Percentiles rank a stretch among this genome's conserved stretches.
Evolutionary conservation across 2,113 vertebrate species (phyloP).

Genomic region (Orthonyx spaldingii): DNA sequence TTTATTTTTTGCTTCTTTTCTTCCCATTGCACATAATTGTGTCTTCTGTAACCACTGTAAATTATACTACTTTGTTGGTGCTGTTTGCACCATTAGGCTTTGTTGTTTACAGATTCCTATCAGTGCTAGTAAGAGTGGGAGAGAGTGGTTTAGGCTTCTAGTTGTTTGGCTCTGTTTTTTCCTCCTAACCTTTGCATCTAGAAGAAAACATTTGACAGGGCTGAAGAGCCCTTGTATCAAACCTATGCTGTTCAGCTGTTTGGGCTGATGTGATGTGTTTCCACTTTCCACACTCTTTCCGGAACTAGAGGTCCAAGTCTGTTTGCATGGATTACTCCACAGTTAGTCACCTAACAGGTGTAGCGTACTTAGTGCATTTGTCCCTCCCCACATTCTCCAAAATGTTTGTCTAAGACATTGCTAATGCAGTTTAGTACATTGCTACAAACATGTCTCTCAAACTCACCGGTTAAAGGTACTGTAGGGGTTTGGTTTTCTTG

Average conservation of each 20-base stretch:
- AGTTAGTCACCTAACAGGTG: neutral
- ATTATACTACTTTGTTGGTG: neutral
- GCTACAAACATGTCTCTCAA: neutral
- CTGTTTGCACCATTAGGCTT: slow-evolving; percentile 29
- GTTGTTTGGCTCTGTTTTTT: neutral
- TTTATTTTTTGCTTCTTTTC: slow-evolving; percentile 14
- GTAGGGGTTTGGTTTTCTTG: neutral
- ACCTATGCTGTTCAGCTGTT: neutral
- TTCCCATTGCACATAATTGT: slow-evolving; percentile 30
- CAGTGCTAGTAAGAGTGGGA: neutral
- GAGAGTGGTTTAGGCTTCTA: neutral
- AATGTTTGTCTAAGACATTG: neutral
- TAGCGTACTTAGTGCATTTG: neutral
- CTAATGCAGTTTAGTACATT: neutral
- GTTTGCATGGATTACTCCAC: neutral
- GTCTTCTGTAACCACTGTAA: slow-evolving; percentile 13
- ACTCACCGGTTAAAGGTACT: neutral
- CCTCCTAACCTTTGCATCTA: neutral
- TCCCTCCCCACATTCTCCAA: neutral
- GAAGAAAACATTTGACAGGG: neutral
- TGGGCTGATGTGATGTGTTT: neutral
- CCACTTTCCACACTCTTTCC: neutral
- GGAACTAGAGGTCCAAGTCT: neutral
- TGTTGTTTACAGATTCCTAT: slow-evolving; percentile 2
- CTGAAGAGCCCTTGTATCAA: neutral